These are phyloP conservation scores for Galaxias olidus DNA, from an alignment of 2,797 vertebrate genomes.

Conservation along the genomic window DNA sequence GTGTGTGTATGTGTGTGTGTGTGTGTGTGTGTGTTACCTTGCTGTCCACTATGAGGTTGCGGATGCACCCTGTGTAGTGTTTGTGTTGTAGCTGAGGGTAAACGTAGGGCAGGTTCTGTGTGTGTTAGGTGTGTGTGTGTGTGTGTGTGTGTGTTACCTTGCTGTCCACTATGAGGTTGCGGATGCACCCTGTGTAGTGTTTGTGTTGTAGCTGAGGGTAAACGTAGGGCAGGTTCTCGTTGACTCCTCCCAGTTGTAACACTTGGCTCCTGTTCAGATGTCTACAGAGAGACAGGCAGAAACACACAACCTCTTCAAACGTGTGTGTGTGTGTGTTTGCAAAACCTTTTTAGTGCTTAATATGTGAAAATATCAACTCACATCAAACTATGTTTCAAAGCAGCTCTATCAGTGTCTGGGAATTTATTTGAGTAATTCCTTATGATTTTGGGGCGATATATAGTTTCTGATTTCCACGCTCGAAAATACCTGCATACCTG, in stretches of 20 bases:
- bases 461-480: too few species aligned
- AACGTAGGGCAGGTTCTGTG: slow-evolving; percentile 76
- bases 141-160: slow-evolving; percentile 71
- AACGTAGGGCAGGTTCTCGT: slow-evolving; percentile 82
- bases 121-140: not conserved
- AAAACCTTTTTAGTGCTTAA: too few species aligned
- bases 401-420: too few species aligned
- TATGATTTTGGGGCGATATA: too few species aligned
- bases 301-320: too few species aligned
- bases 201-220: slow-evolving; percentile 84
- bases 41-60: slow-evolving; percentile 86
- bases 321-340: too few species aligned
- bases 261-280: slow-evolving; percentile 83
- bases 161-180: slow-evolving; percentile 86
- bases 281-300: slow-evolving; percentile 53
- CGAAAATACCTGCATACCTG: too few species aligned
- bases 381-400: too few species aligned
- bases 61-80: slow-evolving; percentile 88
- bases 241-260: slow-evolving; percentile 87
- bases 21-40: slow-evolving; percentile 70
- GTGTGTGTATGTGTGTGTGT: slow-evolving; percentile 3
- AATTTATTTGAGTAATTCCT: too few species aligned
- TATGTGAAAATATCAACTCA: too few species aligned
- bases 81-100: slow-evolving; percentile 84
- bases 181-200: slow-evolving; percentile 88